Evolutionary conservation across 1,140 invertebrate species (phyloP).

Genomic region (Bathynomus jamesi): DNA sequence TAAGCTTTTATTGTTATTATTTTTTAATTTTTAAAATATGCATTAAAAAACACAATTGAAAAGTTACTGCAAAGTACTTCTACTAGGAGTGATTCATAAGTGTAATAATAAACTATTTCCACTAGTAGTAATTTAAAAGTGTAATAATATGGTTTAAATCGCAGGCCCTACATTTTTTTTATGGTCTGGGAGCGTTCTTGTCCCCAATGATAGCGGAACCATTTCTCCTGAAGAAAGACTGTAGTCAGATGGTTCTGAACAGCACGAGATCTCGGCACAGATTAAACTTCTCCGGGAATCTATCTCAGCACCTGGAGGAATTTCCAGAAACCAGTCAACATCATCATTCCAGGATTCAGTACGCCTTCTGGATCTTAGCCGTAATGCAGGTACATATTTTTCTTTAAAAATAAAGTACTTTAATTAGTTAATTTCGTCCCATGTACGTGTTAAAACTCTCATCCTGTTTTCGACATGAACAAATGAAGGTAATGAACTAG

Average conservation of each 20-base stretch:
- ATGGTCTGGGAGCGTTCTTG: slow-evolving; percentile 49
- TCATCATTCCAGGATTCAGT: slow-evolving; percentile 41
- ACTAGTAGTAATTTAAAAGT: too few relatives aligned
- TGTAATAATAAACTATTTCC: too few relatives aligned
- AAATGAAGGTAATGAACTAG: too few relatives aligned
- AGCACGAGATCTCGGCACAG: slow-evolving; percentile 24
- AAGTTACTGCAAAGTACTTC: too few relatives aligned
- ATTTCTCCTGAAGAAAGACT: slow-evolving; percentile 45
- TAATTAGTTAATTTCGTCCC: too few relatives aligned
- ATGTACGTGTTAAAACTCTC: too few relatives aligned
- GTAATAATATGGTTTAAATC: background rate
- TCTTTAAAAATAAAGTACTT: too few relatives aligned
- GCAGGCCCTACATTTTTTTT: slow-evolving; percentile 34
- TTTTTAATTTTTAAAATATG: too few relatives aligned
- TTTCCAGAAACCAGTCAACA: slow-evolving; percentile 39
- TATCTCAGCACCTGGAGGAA: background rate
- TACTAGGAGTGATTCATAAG: too few relatives aligned
- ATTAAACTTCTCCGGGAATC: background rate
- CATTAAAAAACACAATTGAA: too few relatives aligned
- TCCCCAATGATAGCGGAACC: slow-evolving; percentile 50
- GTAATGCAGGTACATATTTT: slow-evolving; percentile 45
- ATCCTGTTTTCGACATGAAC: too few relatives aligned
- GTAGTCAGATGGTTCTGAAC: slow-evolving; percentile 28
- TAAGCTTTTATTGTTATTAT: too few relatives aligned
- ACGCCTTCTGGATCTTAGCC: slow-evolving; percentile 48